A percentile compares a stretch with the other conserved stretches of the same genome.
Conservation (phyloP, 2,888 invertebrate species). For the Gisinianus flammeolus region DNA sequence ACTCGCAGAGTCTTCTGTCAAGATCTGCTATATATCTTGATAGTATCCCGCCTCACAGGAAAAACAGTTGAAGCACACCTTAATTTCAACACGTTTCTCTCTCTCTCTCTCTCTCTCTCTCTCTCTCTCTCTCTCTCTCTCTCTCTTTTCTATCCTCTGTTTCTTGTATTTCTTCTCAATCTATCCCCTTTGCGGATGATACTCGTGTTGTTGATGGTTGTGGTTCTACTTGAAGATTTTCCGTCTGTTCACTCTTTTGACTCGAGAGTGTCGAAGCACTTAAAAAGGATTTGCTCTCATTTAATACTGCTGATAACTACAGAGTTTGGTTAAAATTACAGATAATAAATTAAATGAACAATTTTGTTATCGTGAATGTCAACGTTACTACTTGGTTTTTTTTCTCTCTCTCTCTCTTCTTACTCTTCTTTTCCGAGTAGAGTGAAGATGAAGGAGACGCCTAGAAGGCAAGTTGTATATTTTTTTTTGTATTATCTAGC, state of each 20-base stretch:
- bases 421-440: too few relatives aligned
- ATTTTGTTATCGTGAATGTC: background rate
- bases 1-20: too few relatives aligned
- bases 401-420: too few relatives aligned
- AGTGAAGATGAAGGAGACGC: conserved; percentile 20
- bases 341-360: conserved; percentile 26
- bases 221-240: background rate
- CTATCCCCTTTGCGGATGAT: too few relatives aligned
- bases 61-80: conserved; percentile 36
- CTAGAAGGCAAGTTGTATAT: conserved; percentile 28
- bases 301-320: conserved; percentile 3
- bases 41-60: conserved; percentile 22
- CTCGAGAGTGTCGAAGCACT: background rate
- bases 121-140: background rate
- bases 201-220: background rate
- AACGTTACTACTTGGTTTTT: background rate
- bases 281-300: conserved; percentile 26
- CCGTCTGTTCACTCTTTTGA: background rate
- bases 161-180: too few relatives aligned
- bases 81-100: conserved; percentile 38
- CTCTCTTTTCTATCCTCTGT: background rate
- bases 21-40: conserved; percentile 24
- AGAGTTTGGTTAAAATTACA: conserved; percentile 18
- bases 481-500: too few relatives aligned
- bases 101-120: background rate